Conservation (phyloP, 2,888 invertebrate genomes). For the Cantharis flavilabris region DNA sequence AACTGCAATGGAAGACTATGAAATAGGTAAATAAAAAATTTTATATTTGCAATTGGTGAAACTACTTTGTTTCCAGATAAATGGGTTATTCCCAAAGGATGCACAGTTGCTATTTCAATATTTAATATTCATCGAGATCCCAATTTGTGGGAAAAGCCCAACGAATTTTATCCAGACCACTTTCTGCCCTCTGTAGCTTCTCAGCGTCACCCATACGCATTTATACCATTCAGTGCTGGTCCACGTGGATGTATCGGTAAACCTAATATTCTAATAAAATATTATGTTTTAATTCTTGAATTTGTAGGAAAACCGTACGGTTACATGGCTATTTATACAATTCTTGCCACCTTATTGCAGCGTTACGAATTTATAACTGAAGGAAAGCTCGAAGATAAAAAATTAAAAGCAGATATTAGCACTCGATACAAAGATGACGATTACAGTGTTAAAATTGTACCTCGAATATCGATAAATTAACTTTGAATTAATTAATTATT, state of each 20-base stretch:
- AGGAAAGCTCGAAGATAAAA: conserved; percentile 9
- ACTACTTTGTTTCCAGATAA: conserved; percentile 6
- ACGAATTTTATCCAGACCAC: conserved; percentile 49
- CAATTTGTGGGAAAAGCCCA: conserved; percentile 43
- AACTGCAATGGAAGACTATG: conserved; percentile 38
- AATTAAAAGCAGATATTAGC: conserved; percentile 16
- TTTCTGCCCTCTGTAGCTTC: conserved; percentile 44
- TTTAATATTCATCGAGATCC: conserved; percentile 44
- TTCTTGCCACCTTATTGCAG: conserved; percentile 7
- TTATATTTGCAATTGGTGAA: too few relatives aligned
- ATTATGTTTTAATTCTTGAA: too few relatives aligned
- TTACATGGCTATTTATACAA: conserved; percentile 8
- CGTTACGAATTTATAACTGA: conserved; percentile 13
- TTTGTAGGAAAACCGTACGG: conserved; percentile 9
- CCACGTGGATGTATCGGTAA: neutral
- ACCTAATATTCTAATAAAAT: neutral
- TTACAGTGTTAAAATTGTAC: neutral
- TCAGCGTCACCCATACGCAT: conserved; percentile 43
- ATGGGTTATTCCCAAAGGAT: conserved; percentile 39
- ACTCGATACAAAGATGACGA: conserved; percentile 6
- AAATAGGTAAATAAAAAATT: conserved; percentile 35
- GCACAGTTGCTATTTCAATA: conserved; percentile 41
- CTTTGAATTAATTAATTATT: too few relatives aligned
- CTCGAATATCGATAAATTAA: neutral
- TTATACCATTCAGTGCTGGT: conserved; percentile 48